Percentiles rank a stretch among this genome's conserved stretches.
These are phyloP conservation scores for Xestia xanthographa DNA, from an alignment of 2,888 invertebrate genomes.

Conservation along the genomic window DNA sequence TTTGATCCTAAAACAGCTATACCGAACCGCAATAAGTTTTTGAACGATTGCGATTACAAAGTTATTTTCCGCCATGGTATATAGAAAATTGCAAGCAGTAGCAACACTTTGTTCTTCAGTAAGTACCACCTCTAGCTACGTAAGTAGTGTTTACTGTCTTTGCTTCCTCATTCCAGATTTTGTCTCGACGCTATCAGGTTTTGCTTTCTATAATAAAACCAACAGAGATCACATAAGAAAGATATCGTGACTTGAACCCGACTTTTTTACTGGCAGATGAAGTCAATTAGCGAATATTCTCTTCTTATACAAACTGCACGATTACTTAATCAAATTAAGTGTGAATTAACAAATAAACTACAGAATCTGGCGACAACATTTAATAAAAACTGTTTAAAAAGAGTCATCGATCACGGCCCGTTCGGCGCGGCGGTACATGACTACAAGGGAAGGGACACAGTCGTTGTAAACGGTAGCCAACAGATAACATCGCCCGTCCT, in stretches of 20 bases:
- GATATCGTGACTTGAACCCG: background rate
- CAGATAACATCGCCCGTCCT: constrained; percentile 77
- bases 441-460: constrained; percentile 50
- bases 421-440: constrained; percentile 57
- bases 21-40: background rate
- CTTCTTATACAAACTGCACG: constrained; percentile 27
- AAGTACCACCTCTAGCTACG: constrained; percentile 23
- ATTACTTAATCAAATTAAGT: constrained; percentile 52
- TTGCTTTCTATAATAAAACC: constrained; percentile 13
- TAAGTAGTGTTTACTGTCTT: constrained; percentile 25
- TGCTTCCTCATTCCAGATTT: constrained; percentile 41
- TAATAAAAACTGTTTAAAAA: constrained; percentile 42
- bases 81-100: constrained; percentile 29
- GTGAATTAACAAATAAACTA: constrained; percentile 53
- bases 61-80: constrained; percentile 22
- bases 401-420: constrained; percentile 61
- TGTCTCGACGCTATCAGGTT: constrained; percentile 26
- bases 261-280: background rate
- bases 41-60: constrained; percentile 21
- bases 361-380: constrained; percentile 29
- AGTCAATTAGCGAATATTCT: constrained; percentile 23
- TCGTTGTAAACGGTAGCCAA: constrained; percentile 79
- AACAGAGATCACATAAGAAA: constrained; percentile 9
- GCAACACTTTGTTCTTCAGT: constrained; percentile 35
- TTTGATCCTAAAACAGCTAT: constrained; percentile 11